These are phyloP conservation scores for Anoplolepis gracilipes DNA, from an alignment of 1,140 invertebrate genomes.

Conservation along the genomic window DNA sequence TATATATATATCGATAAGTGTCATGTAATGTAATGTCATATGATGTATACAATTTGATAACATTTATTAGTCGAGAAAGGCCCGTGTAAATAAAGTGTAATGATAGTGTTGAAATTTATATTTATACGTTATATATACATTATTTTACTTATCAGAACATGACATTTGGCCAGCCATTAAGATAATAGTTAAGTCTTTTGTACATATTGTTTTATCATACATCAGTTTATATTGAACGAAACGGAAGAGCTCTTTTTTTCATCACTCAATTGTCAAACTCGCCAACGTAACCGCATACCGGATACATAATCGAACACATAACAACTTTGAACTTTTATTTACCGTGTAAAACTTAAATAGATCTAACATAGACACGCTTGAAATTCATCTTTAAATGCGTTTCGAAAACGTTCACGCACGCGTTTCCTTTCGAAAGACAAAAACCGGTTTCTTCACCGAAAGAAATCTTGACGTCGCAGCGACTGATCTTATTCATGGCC, in stretches of 20 bases:
- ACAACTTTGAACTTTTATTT: not conserved
- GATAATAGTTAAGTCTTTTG: not conserved
- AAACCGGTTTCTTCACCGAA: constrained; percentile 77
- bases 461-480: constrained; percentile 79
- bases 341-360: not conserved
- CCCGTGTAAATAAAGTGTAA: too few relatives aligned
- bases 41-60: not conserved
- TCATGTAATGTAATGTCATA: too few relatives aligned
- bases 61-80: not conserved
- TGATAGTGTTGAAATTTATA: not conserved
- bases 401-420: constrained; percentile 14
- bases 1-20: too few relatives aligned
- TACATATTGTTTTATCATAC: too few relatives aligned
- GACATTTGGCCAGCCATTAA: not conserved
- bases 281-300: not conserved
- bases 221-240: not conserved
- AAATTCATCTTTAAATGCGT: not conserved
- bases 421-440: constrained; percentile 55
- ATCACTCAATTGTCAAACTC: not conserved
- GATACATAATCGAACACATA: not conserved
- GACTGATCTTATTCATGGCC: constrained; percentile 82
- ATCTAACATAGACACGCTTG: not conserved
- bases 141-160: not conserved
- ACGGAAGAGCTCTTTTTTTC: not conserved
- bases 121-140: not conserved